phyloP scores from a whole-genome alignment of 23 tunicate species.

The Phallusia fumigata region DNA sequence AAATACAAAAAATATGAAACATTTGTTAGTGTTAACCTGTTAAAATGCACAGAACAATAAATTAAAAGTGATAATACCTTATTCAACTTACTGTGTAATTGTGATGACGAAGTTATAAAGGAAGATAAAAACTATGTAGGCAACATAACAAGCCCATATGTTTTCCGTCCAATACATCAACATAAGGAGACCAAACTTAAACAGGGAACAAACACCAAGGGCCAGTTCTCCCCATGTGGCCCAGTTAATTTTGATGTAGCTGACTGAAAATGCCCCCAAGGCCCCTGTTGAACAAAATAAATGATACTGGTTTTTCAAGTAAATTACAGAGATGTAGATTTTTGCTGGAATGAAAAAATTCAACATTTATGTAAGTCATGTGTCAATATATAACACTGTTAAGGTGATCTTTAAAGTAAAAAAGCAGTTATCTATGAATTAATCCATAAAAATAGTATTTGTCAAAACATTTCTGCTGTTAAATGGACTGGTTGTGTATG shows the following conservation, averaged over 20 bases:
- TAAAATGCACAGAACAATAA: too few relatives aligned
- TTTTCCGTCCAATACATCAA: conserved; percentile 34
- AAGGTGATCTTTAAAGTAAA: too few relatives aligned
- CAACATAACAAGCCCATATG: conserved; percentile 67
- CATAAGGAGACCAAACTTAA: conserved; percentile 40
- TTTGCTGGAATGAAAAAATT: too few relatives aligned
- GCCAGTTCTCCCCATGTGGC: conserved; percentile 62
- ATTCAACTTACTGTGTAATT: conserved; percentile 63
- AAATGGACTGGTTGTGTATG: too few relatives aligned
- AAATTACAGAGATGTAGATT: too few relatives aligned
- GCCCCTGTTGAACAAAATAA: conserved; percentile 41
- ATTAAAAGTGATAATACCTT: too few relatives aligned
- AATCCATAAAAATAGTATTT: background rate
- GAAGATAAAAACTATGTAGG: conserved; percentile 58
- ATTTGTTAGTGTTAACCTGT: too few relatives aligned
- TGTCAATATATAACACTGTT: too few relatives aligned
- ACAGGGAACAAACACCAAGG: conserved; percentile 44
- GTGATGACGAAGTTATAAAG: conserved; percentile 83
- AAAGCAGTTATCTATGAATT: too few relatives aligned
- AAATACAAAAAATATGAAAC: too few relatives aligned
- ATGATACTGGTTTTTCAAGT: background rate
- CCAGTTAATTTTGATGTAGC: conserved; percentile 64
- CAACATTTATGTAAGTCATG: too few relatives aligned
- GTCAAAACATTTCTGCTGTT: too few relatives aligned
- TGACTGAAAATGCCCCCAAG: conserved; percentile 69